These are phyloP conservation scores for Schlechtendalia chinensis DNA, from an alignment of 1,140 invertebrate genomes.

Conservation along the genomic window DNA sequence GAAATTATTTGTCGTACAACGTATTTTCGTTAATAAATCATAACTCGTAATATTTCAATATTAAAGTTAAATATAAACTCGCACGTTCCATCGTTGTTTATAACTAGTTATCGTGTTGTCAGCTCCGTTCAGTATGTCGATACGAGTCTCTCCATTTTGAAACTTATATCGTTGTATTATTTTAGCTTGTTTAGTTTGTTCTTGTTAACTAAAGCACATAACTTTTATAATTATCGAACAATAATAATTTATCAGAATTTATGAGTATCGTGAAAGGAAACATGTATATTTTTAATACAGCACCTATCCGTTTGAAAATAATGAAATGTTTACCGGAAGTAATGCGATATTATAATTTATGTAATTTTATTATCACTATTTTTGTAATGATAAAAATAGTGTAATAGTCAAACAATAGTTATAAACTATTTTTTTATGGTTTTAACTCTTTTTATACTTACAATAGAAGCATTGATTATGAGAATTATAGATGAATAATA, in stretches of 20 bases:
- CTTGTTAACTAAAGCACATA: background rate
- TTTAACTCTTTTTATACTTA: too few species aligned
- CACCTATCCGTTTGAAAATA: background rate
- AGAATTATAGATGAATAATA: too few species aligned
- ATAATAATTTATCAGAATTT: constrained; percentile 2
- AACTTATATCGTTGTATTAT: background rate
- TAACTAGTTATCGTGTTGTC: constrained; percentile 13
- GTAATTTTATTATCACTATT: too few species aligned
- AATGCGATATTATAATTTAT: too few species aligned
- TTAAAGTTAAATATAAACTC: background rate
- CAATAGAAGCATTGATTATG: too few species aligned
- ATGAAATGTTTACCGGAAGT: background rate
- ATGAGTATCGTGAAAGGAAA: background rate
- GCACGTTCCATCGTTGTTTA: constrained; percentile 1
- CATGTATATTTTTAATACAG: background rate
- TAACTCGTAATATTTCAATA: background rate
- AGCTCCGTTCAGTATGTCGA: background rate
- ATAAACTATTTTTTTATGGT: too few species aligned
- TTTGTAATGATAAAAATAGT: too few species aligned
- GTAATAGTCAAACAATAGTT: too few species aligned
- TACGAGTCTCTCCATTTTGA: background rate
- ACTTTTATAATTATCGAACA: background rate
- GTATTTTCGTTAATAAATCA: constrained; percentile 24
- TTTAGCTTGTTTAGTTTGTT: background rate
- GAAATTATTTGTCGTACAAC: background rate